A percentile compares a stretch with the other conserved stretches of the same genome.
Evolutionary conservation across 2,797 vertebrate species (phyloP).

Genomic region (Nasua narica): DNA sequence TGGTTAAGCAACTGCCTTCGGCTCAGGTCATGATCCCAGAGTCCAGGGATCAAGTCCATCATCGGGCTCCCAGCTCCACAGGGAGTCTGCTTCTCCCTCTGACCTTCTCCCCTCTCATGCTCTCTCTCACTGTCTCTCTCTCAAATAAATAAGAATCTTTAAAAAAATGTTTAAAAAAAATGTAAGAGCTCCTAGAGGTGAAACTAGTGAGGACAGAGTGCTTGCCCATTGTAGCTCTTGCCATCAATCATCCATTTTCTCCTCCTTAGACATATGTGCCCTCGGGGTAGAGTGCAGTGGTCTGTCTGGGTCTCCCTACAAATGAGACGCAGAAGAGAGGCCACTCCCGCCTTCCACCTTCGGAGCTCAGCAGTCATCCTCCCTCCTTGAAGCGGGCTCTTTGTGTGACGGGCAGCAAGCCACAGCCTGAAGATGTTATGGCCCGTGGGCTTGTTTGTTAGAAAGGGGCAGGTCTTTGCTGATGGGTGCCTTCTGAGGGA

Average conservation of each 20-base stretch:
- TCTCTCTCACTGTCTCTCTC: no score
- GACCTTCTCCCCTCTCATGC: no score
- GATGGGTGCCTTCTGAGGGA: neutral
- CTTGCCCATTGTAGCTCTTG: neutral
- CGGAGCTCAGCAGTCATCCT: accelerated
- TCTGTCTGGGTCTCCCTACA: neutral
- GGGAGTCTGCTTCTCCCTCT: no score
- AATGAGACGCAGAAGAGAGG: neutral
- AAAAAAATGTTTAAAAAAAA: no score
- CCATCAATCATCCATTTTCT: neutral
- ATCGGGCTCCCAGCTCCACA: no score
- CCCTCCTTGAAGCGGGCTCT: neutral
- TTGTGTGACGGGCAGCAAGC: neutral
- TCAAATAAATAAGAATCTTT: no score
- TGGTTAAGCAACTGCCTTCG: no score
- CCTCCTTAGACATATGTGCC: neutral
- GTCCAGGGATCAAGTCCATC: no score
- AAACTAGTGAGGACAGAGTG: neutral
- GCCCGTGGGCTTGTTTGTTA: neutral
- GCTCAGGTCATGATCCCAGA: no score
- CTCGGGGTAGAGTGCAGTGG: neutral
- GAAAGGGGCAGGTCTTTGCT: neutral
- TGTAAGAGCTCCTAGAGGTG: neutral
- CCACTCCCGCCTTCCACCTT: neutral
- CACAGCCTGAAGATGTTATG: neutral